Conservation (phyloP, 2,797 vertebrate genomes). For the Mormyrops boulengeri region DNA sequence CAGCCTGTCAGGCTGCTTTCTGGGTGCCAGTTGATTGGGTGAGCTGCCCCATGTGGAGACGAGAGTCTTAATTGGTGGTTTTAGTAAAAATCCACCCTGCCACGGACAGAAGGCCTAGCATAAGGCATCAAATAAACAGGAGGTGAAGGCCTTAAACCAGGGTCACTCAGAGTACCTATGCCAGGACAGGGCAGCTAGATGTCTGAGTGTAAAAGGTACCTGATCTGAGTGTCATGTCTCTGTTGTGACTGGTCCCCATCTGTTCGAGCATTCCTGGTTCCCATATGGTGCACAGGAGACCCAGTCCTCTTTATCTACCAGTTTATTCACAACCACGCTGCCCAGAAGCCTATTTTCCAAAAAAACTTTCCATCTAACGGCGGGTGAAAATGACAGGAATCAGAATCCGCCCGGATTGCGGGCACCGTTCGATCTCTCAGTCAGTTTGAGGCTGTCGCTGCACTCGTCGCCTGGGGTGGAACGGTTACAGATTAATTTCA, state of each 20-base stretch:
- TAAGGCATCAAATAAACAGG: background rate
- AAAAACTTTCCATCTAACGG: background rate
- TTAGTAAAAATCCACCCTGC: background rate
- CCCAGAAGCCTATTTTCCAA: background rate
- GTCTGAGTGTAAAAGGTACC: background rate
- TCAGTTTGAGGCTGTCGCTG: background rate
- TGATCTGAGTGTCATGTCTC: background rate
- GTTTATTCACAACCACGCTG: too few species aligned
- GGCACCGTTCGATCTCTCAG: background rate
- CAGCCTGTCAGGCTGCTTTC: background rate
- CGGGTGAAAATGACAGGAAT: background rate
- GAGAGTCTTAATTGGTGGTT: background rate
- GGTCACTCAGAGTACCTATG: background rate
- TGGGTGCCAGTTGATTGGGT: background rate
- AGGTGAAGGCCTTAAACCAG: background rate
- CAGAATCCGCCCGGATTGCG: background rate
- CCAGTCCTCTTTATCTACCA: background rate
- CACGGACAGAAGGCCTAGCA: background rate
- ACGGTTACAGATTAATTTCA: slow-evolving; percentile 13
- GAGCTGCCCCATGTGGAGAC: background rate
- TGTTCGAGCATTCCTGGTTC: background rate
- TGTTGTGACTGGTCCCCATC: background rate
- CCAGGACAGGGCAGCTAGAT: background rate
- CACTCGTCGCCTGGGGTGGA: background rate
- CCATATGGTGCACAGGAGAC: background rate